Conservation (phyloP, 2,113 vertebrate species). For the Taxidea taxus region DNA sequence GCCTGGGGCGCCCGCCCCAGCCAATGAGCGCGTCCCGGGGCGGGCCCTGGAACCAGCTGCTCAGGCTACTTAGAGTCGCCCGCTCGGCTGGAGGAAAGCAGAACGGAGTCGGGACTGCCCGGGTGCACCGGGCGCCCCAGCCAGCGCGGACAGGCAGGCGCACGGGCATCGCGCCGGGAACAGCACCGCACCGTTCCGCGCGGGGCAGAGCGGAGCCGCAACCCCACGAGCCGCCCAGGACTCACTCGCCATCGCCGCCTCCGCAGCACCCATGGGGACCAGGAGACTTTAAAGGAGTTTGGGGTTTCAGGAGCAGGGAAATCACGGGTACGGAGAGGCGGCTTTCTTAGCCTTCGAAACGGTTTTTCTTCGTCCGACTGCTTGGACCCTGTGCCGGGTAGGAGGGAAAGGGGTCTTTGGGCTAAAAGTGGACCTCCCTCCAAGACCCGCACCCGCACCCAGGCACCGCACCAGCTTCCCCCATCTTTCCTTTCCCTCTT, state of each 20-base stretch:
- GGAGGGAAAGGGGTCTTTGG: conserved; percentile 7
- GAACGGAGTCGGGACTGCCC: conserved; percentile 23
- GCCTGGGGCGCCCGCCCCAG: not conserved
- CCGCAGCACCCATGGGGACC: conserved; percentile 83
- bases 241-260: not conserved
- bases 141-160: not conserved
- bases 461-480: not conserved
- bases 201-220: conserved; percentile 21
- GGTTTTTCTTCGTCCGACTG: not conserved
- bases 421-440: not conserved
- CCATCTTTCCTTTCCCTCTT: conserved; percentile 32
- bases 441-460: not conserved
- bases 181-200: not conserved
- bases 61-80: conserved; percentile 76
- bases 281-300: conserved; percentile 85
- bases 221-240: not conserved
- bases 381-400: conserved; percentile 41
- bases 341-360: conserved; percentile 31
- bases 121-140: not conserved
- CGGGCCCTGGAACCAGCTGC: conserved; percentile 63
- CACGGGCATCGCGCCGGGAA: not conserved
- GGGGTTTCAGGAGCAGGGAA: conserved; percentile 79
- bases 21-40: conserved; percentile 78
- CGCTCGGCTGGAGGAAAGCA: not conserved
- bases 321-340: conserved; percentile 78